A percentile compares a stretch with the other conserved stretches of the same genome.
Conservation (phyloP, 64 coral and sea anemone genomes). For the Dendronephthya gigantea region DNA sequence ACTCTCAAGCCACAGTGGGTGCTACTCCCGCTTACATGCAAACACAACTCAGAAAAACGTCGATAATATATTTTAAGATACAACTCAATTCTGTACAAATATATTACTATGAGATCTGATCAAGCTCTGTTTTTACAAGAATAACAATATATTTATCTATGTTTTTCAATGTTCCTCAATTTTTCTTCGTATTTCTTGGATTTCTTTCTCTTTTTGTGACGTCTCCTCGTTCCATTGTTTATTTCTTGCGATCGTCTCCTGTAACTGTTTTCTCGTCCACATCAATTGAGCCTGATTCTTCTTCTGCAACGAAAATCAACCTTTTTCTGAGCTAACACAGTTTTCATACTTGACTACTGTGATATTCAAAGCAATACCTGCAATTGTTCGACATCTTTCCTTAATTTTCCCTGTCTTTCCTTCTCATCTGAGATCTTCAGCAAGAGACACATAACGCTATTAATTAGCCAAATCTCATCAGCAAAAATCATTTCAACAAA, state of each 20-base stretch:
- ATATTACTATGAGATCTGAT: neutral
- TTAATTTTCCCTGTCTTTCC: neutral
- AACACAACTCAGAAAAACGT: too few relatives aligned
- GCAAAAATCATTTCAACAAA: neutral
- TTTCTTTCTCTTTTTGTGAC: neutral
- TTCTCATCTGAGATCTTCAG: neutral
- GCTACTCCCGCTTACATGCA: too few relatives aligned
- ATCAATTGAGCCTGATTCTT: neutral
- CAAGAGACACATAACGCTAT: neutral
- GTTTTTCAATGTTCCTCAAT: neutral
- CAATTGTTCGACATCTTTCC: neutral
- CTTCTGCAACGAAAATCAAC: neutral
- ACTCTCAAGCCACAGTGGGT: too few relatives aligned
- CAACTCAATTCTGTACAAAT: too few relatives aligned
- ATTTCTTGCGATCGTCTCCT: constrained; percentile 1
- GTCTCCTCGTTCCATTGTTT: constrained; percentile 1
- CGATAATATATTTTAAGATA: too few relatives aligned
- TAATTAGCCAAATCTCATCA: neutral
- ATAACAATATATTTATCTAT: neutral
- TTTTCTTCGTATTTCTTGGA: neutral
- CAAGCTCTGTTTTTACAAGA: too few relatives aligned
- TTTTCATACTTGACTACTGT: neutral
- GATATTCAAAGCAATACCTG: neutral
- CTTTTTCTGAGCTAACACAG: neutral
- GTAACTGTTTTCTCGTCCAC: constrained; percentile 2